Conservation (phyloP, 2,888 invertebrate genomes). For the Stomorhina lunata region DNA sequence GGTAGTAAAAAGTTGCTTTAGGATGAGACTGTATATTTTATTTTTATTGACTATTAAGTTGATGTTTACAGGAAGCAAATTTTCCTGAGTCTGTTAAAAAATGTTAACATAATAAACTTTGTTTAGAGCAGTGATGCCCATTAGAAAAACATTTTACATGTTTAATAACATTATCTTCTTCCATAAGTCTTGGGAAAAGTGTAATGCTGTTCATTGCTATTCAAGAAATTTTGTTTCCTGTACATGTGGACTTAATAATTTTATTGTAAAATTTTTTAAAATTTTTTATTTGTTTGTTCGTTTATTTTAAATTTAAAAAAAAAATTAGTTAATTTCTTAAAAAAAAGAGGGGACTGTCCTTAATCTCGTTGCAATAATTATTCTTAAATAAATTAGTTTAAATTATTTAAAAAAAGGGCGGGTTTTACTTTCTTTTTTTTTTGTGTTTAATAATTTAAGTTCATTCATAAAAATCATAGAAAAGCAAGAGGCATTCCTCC, state of each 20-base stretch:
- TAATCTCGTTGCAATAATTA: conserved; percentile 62
- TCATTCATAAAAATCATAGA: not conserved
- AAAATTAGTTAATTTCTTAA: too few species aligned
- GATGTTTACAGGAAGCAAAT: too few species aligned
- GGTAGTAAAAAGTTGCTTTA: conserved; percentile 11
- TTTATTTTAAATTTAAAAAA: not conserved
- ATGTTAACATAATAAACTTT: too few species aligned
- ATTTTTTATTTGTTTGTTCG: conserved; percentile 1
- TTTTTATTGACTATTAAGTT: conserved; percentile 19
- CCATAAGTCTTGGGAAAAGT: not conserved
- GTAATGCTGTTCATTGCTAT: conserved; percentile 11
- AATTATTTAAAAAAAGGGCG: conserved; percentile 70
- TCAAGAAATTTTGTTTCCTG: not conserved
- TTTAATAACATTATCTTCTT: not conserved
- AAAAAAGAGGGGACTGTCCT: conserved; percentile 10
- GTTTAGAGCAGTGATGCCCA: too few species aligned
- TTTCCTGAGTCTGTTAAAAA: too few species aligned
- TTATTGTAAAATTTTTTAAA: not conserved
- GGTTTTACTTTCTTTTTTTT: conserved; percentile 42
- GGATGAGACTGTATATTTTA: conserved; percentile 60
- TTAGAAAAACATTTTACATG: too few species aligned
- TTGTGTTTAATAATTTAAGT: conserved; percentile 47
- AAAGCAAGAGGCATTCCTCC: conserved; percentile 42
- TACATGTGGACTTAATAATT: not conserved
- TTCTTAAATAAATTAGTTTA: conserved; percentile 47